Conservation (phyloP, 1,140 invertebrate species). For the Sycobia sp. region DNA sequence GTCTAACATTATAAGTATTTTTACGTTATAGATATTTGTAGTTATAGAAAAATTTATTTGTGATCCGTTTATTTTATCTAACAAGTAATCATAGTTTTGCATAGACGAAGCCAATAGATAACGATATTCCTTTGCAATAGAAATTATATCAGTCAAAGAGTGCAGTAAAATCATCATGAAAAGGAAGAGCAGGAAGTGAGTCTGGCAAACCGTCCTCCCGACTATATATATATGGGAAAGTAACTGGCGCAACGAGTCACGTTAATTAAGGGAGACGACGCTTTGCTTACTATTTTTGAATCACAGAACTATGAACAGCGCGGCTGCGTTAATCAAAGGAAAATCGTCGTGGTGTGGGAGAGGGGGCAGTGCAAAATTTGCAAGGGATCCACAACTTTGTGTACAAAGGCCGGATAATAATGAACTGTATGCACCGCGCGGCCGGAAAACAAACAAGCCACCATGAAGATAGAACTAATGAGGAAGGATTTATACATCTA, state of each 20-base stretch:
- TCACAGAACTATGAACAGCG: slow-evolving; percentile 8
- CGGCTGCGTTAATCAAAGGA: slow-evolving; percentile 9
- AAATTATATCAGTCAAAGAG: neutral
- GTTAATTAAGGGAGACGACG: slow-evolving; percentile 15
- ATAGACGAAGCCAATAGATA: too few species aligned
- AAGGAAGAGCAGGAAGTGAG: neutral
- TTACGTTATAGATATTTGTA: too few species aligned
- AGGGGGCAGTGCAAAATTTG: neutral
- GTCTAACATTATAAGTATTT: too few species aligned
- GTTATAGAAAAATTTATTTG: too few species aligned
- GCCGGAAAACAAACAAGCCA: neutral
- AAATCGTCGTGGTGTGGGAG: neutral
- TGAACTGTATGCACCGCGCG: neutral
- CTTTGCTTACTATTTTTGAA: slow-evolving; percentile 20
- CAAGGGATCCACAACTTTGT: neutral
- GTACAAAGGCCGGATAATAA: slow-evolving; percentile 12
- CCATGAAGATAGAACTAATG: neutral
- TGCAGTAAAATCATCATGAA: too few species aligned
- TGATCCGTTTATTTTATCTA: too few species aligned
- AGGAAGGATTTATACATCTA: too few species aligned
- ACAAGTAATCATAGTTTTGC: too few species aligned
- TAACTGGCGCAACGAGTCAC: slow-evolving; percentile 23
- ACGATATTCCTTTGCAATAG: neutral
- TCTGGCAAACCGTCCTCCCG: slow-evolving; percentile 22
- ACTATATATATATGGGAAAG: neutral